Percentiles rank a stretch among this genome's conserved stretches.
Conservation (phyloP, 2,113 vertebrate genomes). For the Tauraco erythrolophus region DNA sequence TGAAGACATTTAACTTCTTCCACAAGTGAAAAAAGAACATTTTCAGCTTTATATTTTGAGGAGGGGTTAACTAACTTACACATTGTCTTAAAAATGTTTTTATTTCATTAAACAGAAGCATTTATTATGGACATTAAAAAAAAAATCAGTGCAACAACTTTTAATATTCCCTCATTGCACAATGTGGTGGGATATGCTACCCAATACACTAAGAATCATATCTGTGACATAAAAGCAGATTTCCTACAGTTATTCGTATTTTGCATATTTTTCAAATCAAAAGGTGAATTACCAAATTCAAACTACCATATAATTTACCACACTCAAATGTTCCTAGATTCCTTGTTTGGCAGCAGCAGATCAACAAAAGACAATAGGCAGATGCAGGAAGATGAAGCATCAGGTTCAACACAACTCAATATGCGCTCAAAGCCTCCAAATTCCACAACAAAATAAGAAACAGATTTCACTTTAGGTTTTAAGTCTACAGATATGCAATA, state of each 20-base stretch:
- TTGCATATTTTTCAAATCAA: not conserved
- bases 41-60: not conserved
- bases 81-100: not conserved
- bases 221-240: not conserved
- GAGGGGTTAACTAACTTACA: not conserved
- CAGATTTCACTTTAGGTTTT: not conserved
- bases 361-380: not conserved
- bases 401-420: not conserved
- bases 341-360: not conserved
- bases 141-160: not conserved
- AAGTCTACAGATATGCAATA: not conserved
- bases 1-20: not conserved
- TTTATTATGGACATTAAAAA: not conserved
- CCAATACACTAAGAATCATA: not conserved
- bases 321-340: not conserved
- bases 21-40: not conserved
- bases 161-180: not conserved
- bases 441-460: not conserved
- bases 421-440: accelerated
- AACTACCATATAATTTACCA: not conserved
- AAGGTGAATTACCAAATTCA: not conserved
- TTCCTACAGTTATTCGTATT: not conserved
- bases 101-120: not conserved
- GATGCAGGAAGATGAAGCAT: not conserved
- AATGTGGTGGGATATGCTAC: not conserved